Conservation (phyloP, 2,888 invertebrate genomes). For the Sinopyrophorus schimmeli region DNA sequence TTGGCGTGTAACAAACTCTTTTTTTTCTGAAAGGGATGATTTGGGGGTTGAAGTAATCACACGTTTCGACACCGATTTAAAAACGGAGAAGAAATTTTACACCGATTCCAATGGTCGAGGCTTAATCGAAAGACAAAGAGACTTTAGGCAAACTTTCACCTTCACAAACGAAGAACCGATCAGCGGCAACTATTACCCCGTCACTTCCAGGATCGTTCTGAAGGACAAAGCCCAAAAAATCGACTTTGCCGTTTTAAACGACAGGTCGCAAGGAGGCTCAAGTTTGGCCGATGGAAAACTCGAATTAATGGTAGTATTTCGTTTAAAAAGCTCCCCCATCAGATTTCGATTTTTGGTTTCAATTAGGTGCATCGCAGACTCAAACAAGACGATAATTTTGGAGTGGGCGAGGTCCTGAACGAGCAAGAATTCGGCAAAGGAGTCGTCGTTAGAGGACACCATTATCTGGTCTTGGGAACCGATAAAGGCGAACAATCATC, state of each 20-base stretch:
- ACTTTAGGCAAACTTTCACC: conserved; percentile 73
- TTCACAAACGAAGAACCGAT: conserved; percentile 69
- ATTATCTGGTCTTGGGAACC: conserved; percentile 49
- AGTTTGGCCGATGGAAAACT: conserved; percentile 72
- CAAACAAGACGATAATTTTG: conserved; percentile 70
- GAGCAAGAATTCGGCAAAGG: conserved; percentile 64
- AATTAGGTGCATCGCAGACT: conserved; percentile 72
- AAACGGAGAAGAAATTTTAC: conserved; percentile 70
- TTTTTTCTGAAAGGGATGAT: conserved; percentile 51
- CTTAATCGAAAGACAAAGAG: conserved; percentile 69
- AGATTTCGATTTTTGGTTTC: conserved; percentile 14
- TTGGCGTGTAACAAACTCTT: no score
- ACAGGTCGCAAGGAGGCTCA: conserved; percentile 76
- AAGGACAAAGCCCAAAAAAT: conserved; percentile 54
- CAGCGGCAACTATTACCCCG: conserved; percentile 88
- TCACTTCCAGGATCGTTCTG: conserved; percentile 79
- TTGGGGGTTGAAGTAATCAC: conserved; percentile 81
- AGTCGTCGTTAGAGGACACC: conserved; percentile 61
- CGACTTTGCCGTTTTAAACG: conserved; percentile 64
- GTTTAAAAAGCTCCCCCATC: background rate
- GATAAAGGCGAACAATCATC: conserved; percentile 40
- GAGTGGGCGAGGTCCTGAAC: conserved; percentile 71
- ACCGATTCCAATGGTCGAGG: conserved; percentile 94
- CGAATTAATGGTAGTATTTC: conserved; percentile 71
- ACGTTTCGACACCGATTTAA: conserved; percentile 66